These are phyloP conservation scores for Eulemur albifrons DNA, from an alignment of 2,797 vertebrate genomes.

Conservation along the genomic window DNA sequence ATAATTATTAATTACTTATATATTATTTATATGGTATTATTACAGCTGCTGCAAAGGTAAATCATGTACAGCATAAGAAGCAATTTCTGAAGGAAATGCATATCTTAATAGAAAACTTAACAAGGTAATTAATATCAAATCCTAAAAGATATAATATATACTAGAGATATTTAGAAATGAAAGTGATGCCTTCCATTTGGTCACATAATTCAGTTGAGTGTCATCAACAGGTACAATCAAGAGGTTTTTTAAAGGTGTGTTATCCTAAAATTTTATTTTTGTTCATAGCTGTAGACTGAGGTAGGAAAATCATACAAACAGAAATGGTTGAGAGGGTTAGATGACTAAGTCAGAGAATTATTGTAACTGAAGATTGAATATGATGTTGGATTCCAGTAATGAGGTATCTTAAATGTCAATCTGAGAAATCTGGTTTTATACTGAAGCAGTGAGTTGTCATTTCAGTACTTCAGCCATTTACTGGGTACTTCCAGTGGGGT, in stretches of 20 bases:
- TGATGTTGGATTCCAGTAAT: background rate
- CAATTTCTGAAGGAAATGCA: background rate
- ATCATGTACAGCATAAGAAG: background rate
- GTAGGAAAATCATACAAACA: background rate
- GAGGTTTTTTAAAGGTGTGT: background rate
- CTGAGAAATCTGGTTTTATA: background rate
- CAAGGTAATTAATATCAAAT: background rate
- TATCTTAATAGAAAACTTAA: background rate
- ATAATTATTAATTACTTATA: background rate
- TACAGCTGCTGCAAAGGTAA: background rate
- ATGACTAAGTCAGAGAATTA: background rate
- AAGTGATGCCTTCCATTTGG: background rate
- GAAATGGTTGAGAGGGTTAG: background rate
- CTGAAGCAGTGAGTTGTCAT: background rate
- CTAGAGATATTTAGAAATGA: background rate
- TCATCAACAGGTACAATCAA: background rate
- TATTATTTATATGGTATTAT: background rate
- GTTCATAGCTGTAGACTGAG: background rate
- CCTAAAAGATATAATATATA: background rate
- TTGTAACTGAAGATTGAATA: background rate
- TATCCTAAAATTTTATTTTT: background rate
- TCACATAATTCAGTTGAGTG: background rate
- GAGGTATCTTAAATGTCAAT: background rate
- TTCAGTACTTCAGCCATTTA: background rate
- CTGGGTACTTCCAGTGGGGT: background rate